Base-by-base conservation (phyloP, 2,797 vertebrate genomes). In the Cuniculus paca region DNA sequence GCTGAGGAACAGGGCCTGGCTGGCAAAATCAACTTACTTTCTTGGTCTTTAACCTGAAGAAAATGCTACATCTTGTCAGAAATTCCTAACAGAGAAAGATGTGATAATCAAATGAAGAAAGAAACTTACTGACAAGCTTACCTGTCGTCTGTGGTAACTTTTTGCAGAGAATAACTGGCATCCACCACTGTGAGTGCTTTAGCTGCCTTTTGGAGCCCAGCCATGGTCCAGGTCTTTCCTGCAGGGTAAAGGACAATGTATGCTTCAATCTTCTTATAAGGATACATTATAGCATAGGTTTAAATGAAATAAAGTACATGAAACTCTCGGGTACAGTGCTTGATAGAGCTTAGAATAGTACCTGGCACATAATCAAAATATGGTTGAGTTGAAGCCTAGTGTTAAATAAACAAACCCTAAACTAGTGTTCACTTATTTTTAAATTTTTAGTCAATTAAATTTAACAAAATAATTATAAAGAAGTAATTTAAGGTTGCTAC, bases 41-140 rank as follows among this genome's bases (percentile, higher is more conserved):
- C 97, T 97, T 96, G 39, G 39, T 94, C 91, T 70, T 94, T 95
- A 90, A 82, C 92, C 72, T 83, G 50, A 97, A 83, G 97, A 10
- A 56, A 97, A 82, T 79, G 94, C 19, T 96, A 78, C 68, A 20
- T 95, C 88, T 97, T 96, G 31, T 31, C 77, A 91, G 95, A 95
- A 7, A 7, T 94, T 96, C 48, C 75, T 88, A 22, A 79, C 36
- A 90, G 61, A 80, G 36, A 90, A 63, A 83, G 50, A 63, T 54
- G 79, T 56, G 10, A 26, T 91, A 86, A 31, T 91, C 86, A 63
- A 39, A 28, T 87, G 82, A 77, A 63, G 36, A 48, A 39, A 72
- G 74, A 96, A 89, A 84, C 81, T 84, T 90, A n/a, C 7, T 74
- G n/a, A 65, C 5, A 34, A 54, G 34, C 50, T 78, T 61, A 20